A percentile compares a stretch with the other conserved stretches of the same genome.
Conservation (phyloP, 2,113 vertebrate genomes). For the Anarhynchus alexandrinus region DNA sequence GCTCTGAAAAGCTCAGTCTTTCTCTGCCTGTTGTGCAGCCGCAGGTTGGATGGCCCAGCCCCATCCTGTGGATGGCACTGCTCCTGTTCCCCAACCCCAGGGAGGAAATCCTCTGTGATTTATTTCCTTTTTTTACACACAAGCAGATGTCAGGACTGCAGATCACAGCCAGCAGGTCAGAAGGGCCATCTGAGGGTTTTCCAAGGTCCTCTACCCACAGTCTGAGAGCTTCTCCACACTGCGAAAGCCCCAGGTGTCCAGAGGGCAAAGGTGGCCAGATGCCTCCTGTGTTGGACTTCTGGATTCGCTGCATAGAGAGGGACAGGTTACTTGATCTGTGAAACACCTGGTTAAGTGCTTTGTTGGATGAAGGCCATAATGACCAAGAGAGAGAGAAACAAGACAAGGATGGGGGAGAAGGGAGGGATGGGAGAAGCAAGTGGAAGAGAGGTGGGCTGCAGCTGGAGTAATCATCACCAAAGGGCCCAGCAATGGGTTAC, state of each 20-base stretch:
- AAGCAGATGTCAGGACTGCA: not conserved
- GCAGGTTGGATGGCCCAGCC: not conserved
- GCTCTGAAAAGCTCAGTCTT: not conserved
- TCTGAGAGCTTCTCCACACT: rapidly evolving
- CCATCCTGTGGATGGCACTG: rapidly evolving
- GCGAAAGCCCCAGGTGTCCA: not conserved
- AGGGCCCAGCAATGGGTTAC: not conserved
- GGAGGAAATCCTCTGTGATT: not conserved
- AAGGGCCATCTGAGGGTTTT: not conserved
- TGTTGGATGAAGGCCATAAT: not conserved
- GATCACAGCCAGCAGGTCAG: not conserved
- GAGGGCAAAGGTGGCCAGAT: constrained; percentile 22
- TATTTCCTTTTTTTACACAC: not conserved
- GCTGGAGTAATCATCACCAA: not conserved
- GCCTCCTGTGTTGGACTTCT: not conserved
- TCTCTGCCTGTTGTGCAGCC: not conserved
- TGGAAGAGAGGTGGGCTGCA: not conserved
- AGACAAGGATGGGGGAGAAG: not conserved
- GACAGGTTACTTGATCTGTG: not conserved
- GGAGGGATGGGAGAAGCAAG: not conserved
- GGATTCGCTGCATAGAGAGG: rapidly evolving
- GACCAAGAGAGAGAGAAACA: not conserved
- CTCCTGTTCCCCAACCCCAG: not conserved
- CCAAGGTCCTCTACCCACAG: not conserved
- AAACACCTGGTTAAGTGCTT: constrained; percentile 57